These are phyloP conservation scores for Zootoca vivipara DNA, from an alignment of 2,113 vertebrate genomes.

Conservation along the genomic window DNA sequence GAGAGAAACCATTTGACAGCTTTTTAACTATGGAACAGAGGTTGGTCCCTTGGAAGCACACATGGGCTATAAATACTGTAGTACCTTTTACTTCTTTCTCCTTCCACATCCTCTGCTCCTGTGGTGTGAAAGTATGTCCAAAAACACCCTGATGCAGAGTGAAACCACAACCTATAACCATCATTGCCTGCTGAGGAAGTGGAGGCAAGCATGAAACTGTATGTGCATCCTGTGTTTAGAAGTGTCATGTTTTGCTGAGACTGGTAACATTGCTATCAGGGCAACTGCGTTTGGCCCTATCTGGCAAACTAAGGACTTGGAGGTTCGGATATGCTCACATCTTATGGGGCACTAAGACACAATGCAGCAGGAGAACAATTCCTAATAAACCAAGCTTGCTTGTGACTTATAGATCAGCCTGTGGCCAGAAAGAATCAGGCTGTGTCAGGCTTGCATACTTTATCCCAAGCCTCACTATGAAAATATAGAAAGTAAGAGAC, in stretches of 20 bases:
- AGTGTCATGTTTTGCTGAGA: background rate
- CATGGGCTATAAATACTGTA: background rate
- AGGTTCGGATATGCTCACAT: background rate
- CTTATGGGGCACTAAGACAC: background rate
- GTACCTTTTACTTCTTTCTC: too few species aligned
- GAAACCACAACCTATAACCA: accelerated
- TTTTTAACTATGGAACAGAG: conserved; percentile 9
- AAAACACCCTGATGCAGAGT: background rate
- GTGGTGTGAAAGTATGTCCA: background rate
- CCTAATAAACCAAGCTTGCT: background rate
- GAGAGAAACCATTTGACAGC: background rate
- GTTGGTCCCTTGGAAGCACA: background rate
- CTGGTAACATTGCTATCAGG: background rate
- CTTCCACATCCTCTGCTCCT: background rate
- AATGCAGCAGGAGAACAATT: background rate
- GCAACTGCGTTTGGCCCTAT: background rate
- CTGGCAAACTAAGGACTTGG: background rate
- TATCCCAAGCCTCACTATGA: background rate
- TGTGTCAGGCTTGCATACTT: too few species aligned
- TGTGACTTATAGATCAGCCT: background rate
- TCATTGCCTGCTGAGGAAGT: background rate
- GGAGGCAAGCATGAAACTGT: background rate
- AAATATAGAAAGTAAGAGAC: background rate
- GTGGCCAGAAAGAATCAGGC: background rate
- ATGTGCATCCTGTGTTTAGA: background rate